Evolutionary conservation across 2,113 vertebrate species (phyloP).

Genomic region (Syngnathus scovelli): DNA sequence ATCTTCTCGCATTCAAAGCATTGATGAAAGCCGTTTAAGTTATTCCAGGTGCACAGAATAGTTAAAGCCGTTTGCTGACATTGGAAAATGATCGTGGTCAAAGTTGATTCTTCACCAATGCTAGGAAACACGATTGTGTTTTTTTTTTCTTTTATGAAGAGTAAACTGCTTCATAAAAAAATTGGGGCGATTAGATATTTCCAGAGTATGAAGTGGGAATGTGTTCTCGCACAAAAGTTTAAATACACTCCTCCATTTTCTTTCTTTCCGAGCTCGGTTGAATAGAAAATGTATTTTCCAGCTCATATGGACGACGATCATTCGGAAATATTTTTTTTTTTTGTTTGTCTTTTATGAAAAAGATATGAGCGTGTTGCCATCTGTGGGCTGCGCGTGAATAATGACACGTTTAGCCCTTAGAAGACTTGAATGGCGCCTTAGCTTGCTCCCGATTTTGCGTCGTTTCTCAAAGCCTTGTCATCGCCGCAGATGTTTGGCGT

Average conservation of each 20-base stretch:
- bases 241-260: neutral
- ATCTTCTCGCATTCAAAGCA: constrained; percentile 8
- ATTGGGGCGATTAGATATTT: too few species aligned
- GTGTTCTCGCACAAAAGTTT: too few species aligned
- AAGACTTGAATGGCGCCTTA: neutral
- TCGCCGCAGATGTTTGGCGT: constrained; percentile 60
- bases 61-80: neutral
- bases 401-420: neutral
- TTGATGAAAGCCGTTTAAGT: constrained; percentile 17
- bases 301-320: constrained; percentile 2
- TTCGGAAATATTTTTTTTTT: neutral
- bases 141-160: too few species aligned
- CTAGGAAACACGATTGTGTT: neutral
- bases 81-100: neutral
- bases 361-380: constrained; percentile 1
- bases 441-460: constrained; percentile 11
- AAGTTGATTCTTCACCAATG: neutral
- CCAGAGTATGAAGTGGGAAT: too few species aligned
- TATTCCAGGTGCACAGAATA: constrained; percentile 4
- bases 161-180: too few species aligned
- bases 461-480: constrained; percentile 37
- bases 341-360: neutral
- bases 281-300: constrained; percentile 3
- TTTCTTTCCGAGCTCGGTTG: neutral
- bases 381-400: neutral